Base-by-base conservation (phyloP, 2,888 invertebrate genomes). In the Gastracanthus pulcherrimus region DNA sequence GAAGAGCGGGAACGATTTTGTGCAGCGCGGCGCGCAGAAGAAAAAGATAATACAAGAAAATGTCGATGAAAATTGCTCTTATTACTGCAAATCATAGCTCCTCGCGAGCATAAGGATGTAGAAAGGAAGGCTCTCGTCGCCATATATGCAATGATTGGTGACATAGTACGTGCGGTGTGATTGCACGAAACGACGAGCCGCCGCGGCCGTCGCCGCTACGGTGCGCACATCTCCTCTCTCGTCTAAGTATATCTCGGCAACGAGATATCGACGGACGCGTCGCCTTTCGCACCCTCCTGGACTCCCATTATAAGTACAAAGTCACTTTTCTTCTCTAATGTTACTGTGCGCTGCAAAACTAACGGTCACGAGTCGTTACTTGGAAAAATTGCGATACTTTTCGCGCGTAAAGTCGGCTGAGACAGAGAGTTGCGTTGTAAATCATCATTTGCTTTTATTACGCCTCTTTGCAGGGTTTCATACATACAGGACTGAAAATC, bases 21-120 rank as follows among this genome's bases (percentile, higher is more conserved):
- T n/a, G n/a, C n/a, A n/a, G n/a, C n/a, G n/a, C n/a, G n/a, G 3
- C 31, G 31, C 19, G 41, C 6, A 29, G 16, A 31, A 13, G 34
- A 69, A 70, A 78, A 78, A 58, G 58, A 58, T 71, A 71, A 81
- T 76, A 36, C 60, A 45, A 55, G 71, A 80, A 80, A 75, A 81
- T 76, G 45, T 55, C 66, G 64, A 76, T 70, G 81, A 72, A 71
- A 81, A 76, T 81, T 81, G 76, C 76, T 72, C 81, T 76, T 76
- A 71, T 81, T 81, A 81, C 58, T 13, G 71, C 58, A 81, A 76
- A 81, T 76, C 70, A 72, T 41, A 71, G 23, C 34, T 38, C 60
- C 31, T 9, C 31, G n/a, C 16, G 34, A 41, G 16, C 31, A 36
- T 26, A n/a, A 34, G 76, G 38, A 38, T 70, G 4, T 51, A 51